Conservation (phyloP, 2,113 vertebrate genomes). For the Dascyllus trimaculatus region DNA sequence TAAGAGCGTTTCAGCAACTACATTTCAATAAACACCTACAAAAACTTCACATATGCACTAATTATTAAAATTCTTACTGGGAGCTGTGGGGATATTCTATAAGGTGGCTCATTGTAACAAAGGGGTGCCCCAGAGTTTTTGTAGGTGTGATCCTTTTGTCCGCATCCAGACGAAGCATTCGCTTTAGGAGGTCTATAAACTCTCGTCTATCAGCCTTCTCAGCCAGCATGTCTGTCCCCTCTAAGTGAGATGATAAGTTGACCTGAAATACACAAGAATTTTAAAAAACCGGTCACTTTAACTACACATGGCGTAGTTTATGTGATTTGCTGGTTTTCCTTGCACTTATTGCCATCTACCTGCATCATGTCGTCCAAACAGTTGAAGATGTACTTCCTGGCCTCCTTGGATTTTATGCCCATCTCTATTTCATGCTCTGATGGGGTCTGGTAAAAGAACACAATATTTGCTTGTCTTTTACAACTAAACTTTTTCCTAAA, state of each 20-base stretch:
- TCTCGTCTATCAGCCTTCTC: slow-evolving; percentile 98
- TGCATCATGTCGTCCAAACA: slow-evolving; percentile 99
- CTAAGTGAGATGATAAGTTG: slow-evolving; percentile 96
- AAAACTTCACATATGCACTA: background rate
- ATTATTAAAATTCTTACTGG: slow-evolving; percentile 86
- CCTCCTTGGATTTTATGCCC: slow-evolving; percentile 98
- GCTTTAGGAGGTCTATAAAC: slow-evolving; percentile 97
- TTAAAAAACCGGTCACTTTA: background rate
- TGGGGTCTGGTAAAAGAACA: slow-evolving; percentile 87
- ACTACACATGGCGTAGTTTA: background rate
- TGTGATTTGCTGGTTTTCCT: background rate
- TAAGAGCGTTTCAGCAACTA: background rate
- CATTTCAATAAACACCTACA: background rate
- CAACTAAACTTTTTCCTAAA: background rate
- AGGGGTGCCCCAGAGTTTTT: slow-evolving; percentile 96
- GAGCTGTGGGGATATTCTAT: slow-evolving; percentile 98
- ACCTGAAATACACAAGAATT: slow-evolving; percentile 83
- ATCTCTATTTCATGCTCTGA: slow-evolving; percentile 97
- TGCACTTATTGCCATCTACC: slow-evolving; percentile 76
- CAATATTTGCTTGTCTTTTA: background rate
- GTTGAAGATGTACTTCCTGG: slow-evolving; percentile 98
- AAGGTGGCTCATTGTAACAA: slow-evolving; percentile 97
- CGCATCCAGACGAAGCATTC: slow-evolving; percentile 99
- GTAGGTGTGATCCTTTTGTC: slow-evolving; percentile 98
- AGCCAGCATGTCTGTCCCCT: slow-evolving; percentile 97